phyloP scores from a whole-genome alignment of 2,888 invertebrate species.

The Himalopsyche japonica region DNA sequence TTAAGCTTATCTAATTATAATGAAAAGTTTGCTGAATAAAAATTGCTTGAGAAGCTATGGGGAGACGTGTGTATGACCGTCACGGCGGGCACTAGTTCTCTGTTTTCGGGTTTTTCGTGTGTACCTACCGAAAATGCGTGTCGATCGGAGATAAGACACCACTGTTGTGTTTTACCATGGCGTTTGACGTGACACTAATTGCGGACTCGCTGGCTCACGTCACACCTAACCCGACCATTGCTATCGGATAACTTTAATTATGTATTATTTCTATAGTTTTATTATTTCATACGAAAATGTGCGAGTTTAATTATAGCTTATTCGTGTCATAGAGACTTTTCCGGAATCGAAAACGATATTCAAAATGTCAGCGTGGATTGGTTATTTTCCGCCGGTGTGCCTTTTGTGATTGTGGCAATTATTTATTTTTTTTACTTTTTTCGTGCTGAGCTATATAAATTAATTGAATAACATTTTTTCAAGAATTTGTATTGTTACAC shows the following conservation, averaged over 20 bases:
- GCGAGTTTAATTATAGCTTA: background rate
- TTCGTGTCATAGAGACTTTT: background rate
- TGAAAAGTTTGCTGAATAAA: too few species aligned
- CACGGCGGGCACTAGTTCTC: slow-evolving; percentile 16
- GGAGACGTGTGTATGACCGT: slow-evolving; percentile 1
- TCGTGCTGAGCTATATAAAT: background rate
- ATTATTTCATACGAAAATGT: background rate
- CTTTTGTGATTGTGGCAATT: background rate
- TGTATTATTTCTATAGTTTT: slow-evolving; percentile 13
- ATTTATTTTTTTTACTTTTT: background rate
- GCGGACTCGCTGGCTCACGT: slow-evolving; percentile 24
- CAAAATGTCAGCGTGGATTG: background rate
- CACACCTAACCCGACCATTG: slow-evolving; percentile 6
- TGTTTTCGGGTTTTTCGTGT: slow-evolving; percentile 26
- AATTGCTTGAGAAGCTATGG: background rate
- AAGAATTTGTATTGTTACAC: background rate
- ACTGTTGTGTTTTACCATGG: slow-evolving; percentile 7
- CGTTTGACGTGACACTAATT: slow-evolving; percentile 37
- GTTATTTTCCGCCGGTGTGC: background rate
- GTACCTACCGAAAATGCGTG: slow-evolving; percentile 25
- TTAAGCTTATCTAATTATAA: too few species aligned
- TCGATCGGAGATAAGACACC: slow-evolving; percentile 33
- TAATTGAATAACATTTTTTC: background rate
- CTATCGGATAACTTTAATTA: slow-evolving; percentile 29
- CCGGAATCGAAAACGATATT: background rate